Evolutionary conservation across 2,888 invertebrate species (phyloP).

Genomic region (Leptopilina syphax): DNA sequence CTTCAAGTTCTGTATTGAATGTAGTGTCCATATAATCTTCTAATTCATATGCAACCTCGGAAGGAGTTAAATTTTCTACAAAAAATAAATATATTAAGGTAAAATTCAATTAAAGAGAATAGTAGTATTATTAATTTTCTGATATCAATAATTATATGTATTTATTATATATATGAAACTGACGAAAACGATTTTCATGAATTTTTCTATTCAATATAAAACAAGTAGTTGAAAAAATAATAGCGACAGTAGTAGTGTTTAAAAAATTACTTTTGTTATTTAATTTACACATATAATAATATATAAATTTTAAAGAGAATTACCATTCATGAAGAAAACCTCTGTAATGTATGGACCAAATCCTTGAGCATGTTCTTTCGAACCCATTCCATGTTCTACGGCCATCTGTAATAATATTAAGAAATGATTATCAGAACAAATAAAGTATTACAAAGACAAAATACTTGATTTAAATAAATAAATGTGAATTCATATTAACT

Average conservation of each 20-base stretch:
- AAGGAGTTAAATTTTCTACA: constrained; percentile 62
- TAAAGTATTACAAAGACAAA: neutral
- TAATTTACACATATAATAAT: too few species aligned
- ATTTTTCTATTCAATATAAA: too few species aligned
- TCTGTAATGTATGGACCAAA: constrained; percentile 68
- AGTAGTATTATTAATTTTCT: too few species aligned
- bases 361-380: constrained; percentile 62
- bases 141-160: too few species aligned
- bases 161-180: too few species aligned
- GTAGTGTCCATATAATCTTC: constrained; percentile 70
- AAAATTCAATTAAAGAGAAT: too few species aligned
- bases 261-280: too few species aligned
- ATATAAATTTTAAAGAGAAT: constrained; percentile 8
- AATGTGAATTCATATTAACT: too few species aligned
- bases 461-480: neutral
- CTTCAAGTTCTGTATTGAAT: constrained; percentile 69
- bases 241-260: too few species aligned
- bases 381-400: constrained; percentile 71
- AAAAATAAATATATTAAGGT: neutral
- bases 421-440: neutral
- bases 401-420: constrained; percentile 61
- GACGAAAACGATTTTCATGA: too few species aligned
- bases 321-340: constrained; percentile 69
- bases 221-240: too few species aligned
- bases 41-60: constrained; percentile 67